Percentiles rank a stretch among this genome's conserved stretches.
These are phyloP conservation scores for Bombus terrestris DNA, from an alignment of 1,140 invertebrate genomes.

Conservation along the genomic window DNA sequence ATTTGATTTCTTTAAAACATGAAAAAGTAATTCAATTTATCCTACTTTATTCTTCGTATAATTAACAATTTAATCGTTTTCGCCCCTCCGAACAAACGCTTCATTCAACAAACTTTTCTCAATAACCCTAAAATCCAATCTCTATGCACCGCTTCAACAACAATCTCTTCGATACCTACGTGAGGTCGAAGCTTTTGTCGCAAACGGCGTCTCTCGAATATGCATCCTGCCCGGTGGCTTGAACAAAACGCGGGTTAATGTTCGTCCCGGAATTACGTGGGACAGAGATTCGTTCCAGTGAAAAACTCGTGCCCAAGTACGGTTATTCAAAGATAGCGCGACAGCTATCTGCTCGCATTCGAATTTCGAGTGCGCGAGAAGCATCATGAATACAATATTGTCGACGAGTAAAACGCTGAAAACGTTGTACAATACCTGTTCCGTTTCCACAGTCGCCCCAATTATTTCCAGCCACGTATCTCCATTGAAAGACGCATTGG, in stretches of 20 bases:
- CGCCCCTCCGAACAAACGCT: neutral
- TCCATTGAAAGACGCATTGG: constrained; percentile 92
- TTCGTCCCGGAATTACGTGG: neutral
- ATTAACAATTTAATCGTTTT: neutral
- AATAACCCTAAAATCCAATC: constrained; percentile 2
- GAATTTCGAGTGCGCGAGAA: neutral
- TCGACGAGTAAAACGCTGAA: neutral
- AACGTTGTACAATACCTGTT: constrained; percentile 69
- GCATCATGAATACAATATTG: neutral
- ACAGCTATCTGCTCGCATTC: neutral
- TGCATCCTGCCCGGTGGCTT: neutral
- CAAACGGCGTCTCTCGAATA: neutral
- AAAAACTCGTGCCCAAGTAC: neutral
- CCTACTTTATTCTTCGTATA: too few relatives aligned
- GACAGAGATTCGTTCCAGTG: neutral
- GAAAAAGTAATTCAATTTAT: too few relatives aligned
- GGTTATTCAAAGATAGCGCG: neutral
- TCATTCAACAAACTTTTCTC: neutral
- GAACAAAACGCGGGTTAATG: constrained; percentile 6
- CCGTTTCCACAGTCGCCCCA: constrained; percentile 90
- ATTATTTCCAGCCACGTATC: constrained; percentile 91
- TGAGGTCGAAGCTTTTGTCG: neutral
- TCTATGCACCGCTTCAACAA: neutral
- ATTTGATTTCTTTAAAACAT: too few relatives aligned
- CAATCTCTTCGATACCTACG: neutral